Conservation (phyloP, 2,113 vertebrate species). For the Sphyrna mokarran region DNA sequence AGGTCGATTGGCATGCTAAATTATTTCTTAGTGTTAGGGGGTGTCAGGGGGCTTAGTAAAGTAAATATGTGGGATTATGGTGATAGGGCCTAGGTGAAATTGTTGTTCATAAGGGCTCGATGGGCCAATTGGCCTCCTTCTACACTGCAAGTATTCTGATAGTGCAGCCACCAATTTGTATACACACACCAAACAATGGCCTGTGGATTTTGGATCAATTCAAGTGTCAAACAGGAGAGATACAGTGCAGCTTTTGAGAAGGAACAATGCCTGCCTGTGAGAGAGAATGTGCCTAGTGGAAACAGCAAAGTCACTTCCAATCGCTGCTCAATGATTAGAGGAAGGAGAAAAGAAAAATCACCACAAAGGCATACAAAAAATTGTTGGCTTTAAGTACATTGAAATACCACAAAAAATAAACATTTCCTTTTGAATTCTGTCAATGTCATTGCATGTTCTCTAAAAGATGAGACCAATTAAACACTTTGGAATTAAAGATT, state of each 20-base stretch:
- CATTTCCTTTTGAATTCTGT: background rate
- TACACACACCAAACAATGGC: background rate
- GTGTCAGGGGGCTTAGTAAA: too few species aligned
- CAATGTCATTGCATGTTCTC: background rate
- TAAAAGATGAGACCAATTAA: background rate
- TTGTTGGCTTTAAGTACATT: background rate
- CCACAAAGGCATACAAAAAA: background rate
- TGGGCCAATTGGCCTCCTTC: too few species aligned
- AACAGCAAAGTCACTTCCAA: background rate
- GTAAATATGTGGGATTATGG: too few species aligned
- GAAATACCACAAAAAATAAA: background rate
- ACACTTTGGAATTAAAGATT: background rate
- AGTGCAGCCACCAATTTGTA: background rate
- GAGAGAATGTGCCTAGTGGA: background rate
- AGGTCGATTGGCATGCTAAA: too few species aligned
- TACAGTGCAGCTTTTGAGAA: background rate
- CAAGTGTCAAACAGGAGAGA: background rate
- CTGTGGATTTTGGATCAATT: background rate
- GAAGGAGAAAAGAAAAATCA: background rate
- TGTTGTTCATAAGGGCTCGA: too few species aligned
- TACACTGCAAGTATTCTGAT: too few species aligned
- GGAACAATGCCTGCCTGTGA: background rate
- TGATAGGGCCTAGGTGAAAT: too few species aligned
- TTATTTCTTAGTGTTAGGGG: too few species aligned
- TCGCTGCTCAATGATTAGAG: too few species aligned